Evolutionary conservation across 2,113 vertebrate species (phyloP), one percentile per base, ranked within the genome.

Genomic region (Gnathonemus echidnorhynchus): DNA sequence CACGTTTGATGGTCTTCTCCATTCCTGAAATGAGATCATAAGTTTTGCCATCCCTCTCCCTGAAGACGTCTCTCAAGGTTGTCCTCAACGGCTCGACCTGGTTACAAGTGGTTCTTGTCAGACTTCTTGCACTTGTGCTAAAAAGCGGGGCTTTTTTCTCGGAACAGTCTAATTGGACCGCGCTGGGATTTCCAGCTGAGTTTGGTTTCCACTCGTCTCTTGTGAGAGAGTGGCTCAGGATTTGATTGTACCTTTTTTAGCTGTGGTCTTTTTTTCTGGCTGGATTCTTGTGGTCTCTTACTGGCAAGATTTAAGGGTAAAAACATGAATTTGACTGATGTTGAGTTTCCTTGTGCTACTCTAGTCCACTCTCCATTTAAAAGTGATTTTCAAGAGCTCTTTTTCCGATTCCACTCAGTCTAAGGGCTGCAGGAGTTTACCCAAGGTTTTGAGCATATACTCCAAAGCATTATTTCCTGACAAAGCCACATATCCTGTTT

Each of bases 41-140:
- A 88, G 88, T 39, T 70, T 88, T 48, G n/a, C 62, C 24, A 49
- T 88, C 42, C 21, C 45, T 88, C 88, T 88, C 88, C 42, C 58
- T 10, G n/a, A 74, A 74, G 88, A 88, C 42, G 9, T 15, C 6
- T 88, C 88, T 74, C 88, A 88, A 74, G 58, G 88, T 88, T 45
- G 24, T 70, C 88, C 45, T 70, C 11, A 7, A 88, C 24, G 24
- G 4, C 88, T 88, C 42, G 45, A 88, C 19, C 88, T 88, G 88
- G 13, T 45, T 58, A 62, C 56, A 56, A 42, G 35, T 62, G 87
- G 19, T 58, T 48, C n/a, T 86, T 86, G 35, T 42, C 45, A 42
- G 52, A 48, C 42, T 49, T 7, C 62, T 27, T 27, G 19, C 27
- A 17, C 19, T 88, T n/a, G n/a, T 58, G 58, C 45, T 49, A 39